Evolutionary conservation across 2,113 vertebrate species (phyloP), one percentile per base, ranked within the genome.

Genomic region (Epinephelus fuscoguttatus): DNA sequence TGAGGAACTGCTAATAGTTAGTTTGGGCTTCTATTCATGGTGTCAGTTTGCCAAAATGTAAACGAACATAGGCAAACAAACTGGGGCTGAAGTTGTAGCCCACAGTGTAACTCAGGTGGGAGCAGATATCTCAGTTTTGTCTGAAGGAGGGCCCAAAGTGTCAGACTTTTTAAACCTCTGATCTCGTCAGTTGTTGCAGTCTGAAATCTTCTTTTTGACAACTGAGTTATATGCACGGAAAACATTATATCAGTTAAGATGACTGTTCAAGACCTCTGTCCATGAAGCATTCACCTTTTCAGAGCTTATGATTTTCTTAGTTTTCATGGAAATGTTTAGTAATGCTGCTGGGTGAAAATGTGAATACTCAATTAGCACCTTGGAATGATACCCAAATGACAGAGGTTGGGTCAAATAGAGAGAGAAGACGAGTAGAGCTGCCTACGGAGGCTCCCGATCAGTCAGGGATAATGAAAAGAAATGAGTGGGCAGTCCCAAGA

Each of bases 391-490:
- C 50, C 56, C 52, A 64, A 27, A 67, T 37, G 55, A 63, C 62
- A 63, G 61, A 47, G 33, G 49, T 5, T 60, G 69, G 40, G 61
- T 81, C 73, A 84, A 56, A 77, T 55, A 64, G 70, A 56, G 23
- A 66, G 70, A 9, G 11, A 4, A 77, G 53, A 60, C 77, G 6
- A 72, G 61, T n/a, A 55, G 50, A 78, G 40, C 42, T 84, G 70
- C 78, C 84, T 71, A 53, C 18, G 5, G 56, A 79, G 84, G 73
- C 71, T 69, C 49, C 37, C n/a, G 18, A 80, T 88, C 89, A 87
- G 63, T 85, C 83, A 86, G 69, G 27, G 47, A 76, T 88, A 87
- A 93, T 89, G 81, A 89, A 84, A 89, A 89, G 74, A 68, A 80
- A 89, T 85, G 68, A 88, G 77, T 75, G 78, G 82, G 84, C 78